A percentile compares a stretch with the other conserved stretches of the same genome.
Evolutionary conservation across 1,140 invertebrate species (phyloP).

Genomic region (Brachionus asplanchnoidis): DNA sequence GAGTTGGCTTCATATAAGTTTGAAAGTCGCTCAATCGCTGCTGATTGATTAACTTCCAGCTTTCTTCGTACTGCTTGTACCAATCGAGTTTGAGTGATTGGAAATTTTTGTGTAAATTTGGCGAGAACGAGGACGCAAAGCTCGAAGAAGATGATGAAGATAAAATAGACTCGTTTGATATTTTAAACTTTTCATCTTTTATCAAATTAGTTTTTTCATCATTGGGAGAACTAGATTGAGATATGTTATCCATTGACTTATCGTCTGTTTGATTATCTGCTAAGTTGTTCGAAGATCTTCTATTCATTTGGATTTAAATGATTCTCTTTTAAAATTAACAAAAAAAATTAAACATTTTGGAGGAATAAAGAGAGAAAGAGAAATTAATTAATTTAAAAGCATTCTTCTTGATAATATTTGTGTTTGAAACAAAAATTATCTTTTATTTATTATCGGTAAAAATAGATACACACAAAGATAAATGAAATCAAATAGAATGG

Average conservation of each 20-base stretch:
- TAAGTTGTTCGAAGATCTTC: neutral
- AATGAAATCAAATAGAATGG: constrained; percentile 13
- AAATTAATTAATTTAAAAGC: constrained; percentile 33
- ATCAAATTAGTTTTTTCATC: neutral
- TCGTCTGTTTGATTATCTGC: neutral
- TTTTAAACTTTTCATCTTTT: constrained; percentile 17
- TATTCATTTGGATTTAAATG: constrained; percentile 13
- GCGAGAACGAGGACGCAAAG: neutral
- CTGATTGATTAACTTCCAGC: neutral
- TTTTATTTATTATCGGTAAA: constrained; percentile 24
- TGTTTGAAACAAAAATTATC: constrained; percentile 12
- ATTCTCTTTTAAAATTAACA: neutral
- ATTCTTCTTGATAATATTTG: neutral
- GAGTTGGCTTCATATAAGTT: neutral
- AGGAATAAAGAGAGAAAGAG: neutral
- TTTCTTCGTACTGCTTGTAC: constrained; percentile 26
- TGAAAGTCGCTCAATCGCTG: constrained; percentile 2
- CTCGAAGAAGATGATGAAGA: constrained; percentile 3
- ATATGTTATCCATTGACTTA: constrained; percentile 24
- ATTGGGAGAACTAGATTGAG: constrained; percentile 20
- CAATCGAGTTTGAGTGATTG: neutral
- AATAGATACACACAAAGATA: neutral
- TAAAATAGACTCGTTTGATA: constrained; percentile 9
- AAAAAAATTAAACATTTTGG: neutral
- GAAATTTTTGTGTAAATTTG: neutral